These are phyloP conservation scores for Heliothis virescens DNA, from an alignment of 1,140 invertebrate genomes.

Conservation along the genomic window DNA sequence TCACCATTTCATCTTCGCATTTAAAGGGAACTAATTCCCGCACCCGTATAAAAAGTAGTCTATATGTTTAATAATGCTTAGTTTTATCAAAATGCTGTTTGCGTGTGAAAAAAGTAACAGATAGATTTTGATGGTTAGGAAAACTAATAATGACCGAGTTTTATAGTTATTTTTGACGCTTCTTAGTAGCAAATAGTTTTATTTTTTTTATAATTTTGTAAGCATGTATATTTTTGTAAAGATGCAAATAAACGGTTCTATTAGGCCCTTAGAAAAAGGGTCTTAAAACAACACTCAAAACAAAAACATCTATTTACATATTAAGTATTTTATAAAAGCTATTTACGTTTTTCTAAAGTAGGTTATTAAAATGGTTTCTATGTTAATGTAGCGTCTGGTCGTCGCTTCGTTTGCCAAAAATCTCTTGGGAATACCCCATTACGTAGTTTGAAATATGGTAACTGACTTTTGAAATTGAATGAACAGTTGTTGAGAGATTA, in stretches of 20 bases:
- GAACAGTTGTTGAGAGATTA: not conserved
- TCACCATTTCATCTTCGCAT: too few species aligned
- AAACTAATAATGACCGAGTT: not conserved
- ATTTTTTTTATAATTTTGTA: too few species aligned
- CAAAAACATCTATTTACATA: not conserved
- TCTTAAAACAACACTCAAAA: not conserved
- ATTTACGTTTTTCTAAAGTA: conserved; percentile 23
- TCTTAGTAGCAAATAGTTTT: too few species aligned
- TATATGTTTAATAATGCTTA: too few species aligned
- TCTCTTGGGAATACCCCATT: not conserved
- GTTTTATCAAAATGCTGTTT: too few species aligned
- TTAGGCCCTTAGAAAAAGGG: too few species aligned
- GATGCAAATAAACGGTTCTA: too few species aligned
- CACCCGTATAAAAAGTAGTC: too few species aligned
- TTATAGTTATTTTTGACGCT: too few species aligned
- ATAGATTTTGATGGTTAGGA: not conserved
- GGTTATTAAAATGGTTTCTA: conserved; percentile 7
- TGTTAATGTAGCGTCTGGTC: conserved; percentile 6
- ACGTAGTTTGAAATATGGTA: conserved; percentile 18
- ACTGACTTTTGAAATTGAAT: conserved; percentile 26
- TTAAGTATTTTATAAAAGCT: not conserved
- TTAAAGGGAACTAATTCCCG: too few species aligned
- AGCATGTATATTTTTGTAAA: too few species aligned
- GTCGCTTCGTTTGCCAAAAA: conserved; percentile 18
- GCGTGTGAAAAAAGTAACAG: too few species aligned